Conservation (phyloP, 1,140 invertebrate genomes). For the Bombus waltoni region DNA sequence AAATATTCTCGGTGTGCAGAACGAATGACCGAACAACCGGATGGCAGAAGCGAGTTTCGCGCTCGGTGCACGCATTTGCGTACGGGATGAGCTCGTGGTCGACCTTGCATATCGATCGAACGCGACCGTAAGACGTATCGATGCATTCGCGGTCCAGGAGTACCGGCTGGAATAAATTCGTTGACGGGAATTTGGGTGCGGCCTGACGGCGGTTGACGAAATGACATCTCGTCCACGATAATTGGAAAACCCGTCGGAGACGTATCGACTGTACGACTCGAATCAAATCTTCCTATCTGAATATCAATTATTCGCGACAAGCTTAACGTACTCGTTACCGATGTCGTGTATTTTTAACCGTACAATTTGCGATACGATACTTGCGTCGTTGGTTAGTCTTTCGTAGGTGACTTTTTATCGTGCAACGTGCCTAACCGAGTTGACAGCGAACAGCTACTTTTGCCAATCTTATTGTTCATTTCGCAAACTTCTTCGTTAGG, state of each 20-base stretch:
- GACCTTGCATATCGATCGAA: conserved; percentile 46
- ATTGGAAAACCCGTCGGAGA: conserved; percentile 17
- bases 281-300: conserved; percentile 10
- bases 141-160: conserved; percentile 23
- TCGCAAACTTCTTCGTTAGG: neutral
- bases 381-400: neutral
- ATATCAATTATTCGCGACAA: conserved; percentile 23
- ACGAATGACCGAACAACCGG: neutral
- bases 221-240: conserved; percentile 31
- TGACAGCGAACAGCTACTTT: no score
- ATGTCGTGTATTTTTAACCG: neutral
- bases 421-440: neutral
- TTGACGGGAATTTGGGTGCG: conserved; percentile 37
- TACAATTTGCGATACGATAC: neutral
- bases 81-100: conserved; percentile 16
- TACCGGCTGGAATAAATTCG: conserved; percentile 29
- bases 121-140: conserved; percentile 33
- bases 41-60: neutral
- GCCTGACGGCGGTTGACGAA: conserved; percentile 4
- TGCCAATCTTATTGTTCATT: neutral
- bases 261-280: neutral
- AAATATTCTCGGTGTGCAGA: no score
- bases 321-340: neutral
- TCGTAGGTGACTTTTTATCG: neutral
- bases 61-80: conserved; percentile 36